Evolutionary conservation across 2,888 invertebrate genomes (phyloP).

Genomic region (Drosophila nr. perissopoda): DNA sequence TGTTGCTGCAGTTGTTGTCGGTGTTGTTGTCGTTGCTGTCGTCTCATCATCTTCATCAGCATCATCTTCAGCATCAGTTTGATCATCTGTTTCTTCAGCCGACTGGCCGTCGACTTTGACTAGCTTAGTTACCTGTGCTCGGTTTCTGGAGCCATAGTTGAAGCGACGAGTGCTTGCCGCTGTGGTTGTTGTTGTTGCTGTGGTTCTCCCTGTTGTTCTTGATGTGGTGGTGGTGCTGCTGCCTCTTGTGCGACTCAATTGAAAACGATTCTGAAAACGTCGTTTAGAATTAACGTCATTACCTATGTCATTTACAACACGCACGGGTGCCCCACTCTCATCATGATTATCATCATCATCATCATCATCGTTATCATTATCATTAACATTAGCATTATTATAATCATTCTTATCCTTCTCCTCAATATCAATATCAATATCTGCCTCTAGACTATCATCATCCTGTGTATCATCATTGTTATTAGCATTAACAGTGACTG

Average conservation of each 20-base stretch:
- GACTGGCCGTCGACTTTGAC: conserved; percentile 53
- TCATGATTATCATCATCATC: conserved; percentile 31
- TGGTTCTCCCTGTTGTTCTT: conserved; percentile 44
- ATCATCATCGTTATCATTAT: conserved; percentile 38
- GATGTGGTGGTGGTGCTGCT: conserved; percentile 45
- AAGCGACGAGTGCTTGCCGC: conserved; percentile 35
- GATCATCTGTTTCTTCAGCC: conserved; percentile 39
- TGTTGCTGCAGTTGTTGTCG: conserved; percentile 41
- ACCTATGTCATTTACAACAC: conserved; percentile 67
- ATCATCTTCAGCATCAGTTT: conserved; percentile 40
- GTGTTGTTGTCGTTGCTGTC: conserved; percentile 46
- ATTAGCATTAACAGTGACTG: conserved; percentile 53
- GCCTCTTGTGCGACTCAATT: conserved; percentile 80
- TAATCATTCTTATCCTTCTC: conserved; percentile 29
- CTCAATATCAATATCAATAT: conserved; percentile 39
- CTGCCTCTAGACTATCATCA: conserved; percentile 43
- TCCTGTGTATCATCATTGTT: conserved; percentile 37
- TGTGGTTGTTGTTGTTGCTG: conserved; percentile 32
- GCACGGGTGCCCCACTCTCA: conserved; percentile 51
- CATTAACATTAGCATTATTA: conserved; percentile 42
- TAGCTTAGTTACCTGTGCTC: conserved; percentile 73
- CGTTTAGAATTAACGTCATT: conserved; percentile 84
- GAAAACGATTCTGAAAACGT: conserved; percentile 84
- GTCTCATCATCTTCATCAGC: conserved; percentile 37
- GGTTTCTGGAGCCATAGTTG: conserved; percentile 47